Conservation (phyloP, 2,888 invertebrate genomes). For the Apotomis turbidana region DNA sequence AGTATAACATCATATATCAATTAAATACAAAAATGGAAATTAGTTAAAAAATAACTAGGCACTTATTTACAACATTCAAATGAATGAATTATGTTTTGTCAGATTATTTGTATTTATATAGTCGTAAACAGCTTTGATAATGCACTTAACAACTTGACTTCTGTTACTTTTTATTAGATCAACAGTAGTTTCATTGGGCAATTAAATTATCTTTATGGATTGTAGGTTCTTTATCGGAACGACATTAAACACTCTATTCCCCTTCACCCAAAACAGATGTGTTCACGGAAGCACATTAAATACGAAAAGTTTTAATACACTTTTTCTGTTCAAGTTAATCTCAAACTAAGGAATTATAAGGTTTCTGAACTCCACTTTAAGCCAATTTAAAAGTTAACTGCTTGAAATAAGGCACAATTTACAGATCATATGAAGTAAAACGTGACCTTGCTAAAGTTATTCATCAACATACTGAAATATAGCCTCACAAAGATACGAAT, state of each 20-base stretch:
- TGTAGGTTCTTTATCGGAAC: constrained; percentile 7
- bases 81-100: too few relatives aligned
- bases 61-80: too few relatives aligned
- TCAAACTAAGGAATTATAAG: background rate
- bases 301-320: constrained; percentile 24
- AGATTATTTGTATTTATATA: too few relatives aligned
- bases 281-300: constrained; percentile 7
- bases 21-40: too few relatives aligned
- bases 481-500: constrained; percentile 1
- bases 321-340: constrained; percentile 15
- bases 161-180: background rate
- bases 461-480: constrained; percentile 10
- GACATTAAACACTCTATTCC: background rate
- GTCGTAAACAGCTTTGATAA: background rate
- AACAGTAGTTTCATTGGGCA: constrained; percentile 9
- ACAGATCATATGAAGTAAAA: background rate
- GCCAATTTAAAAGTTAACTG: background rate
- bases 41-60: too few relatives aligned
- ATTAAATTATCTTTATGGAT: constrained; percentile 11
- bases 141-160: background rate
- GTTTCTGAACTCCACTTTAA: background rate
- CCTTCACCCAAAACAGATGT: constrained; percentile 10
- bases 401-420: background rate
- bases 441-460: constrained; percentile 7
- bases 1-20: too few relatives aligned